Percentiles rank a stretch among this genome's conserved stretches.
Conservation (phyloP, 1,140 invertebrate species). For the Calliopsis andreniformis region DNA sequence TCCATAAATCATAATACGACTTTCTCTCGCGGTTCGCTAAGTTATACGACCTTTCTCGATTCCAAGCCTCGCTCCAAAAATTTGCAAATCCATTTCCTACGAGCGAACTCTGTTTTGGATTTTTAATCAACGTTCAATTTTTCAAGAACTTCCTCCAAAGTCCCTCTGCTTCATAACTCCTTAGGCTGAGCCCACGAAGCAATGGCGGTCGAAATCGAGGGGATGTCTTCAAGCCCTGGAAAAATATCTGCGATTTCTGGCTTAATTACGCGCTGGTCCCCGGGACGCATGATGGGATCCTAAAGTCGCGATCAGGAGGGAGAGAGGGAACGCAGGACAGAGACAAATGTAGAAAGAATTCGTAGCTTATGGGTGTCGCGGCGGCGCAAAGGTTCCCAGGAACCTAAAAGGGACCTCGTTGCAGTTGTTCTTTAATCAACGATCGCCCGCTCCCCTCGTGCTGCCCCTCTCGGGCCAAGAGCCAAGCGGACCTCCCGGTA, state of each 20-base stretch:
- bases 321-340: not conserved
- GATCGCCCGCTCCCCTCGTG: not conserved
- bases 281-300: constrained; percentile 33
- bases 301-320: not conserved
- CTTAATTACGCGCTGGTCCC: constrained; percentile 22
- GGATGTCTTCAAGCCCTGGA: constrained; percentile 24
- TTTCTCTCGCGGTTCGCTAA: no score
- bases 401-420: constrained; percentile 7
- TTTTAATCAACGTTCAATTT: no score
- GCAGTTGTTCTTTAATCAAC: constrained; percentile 15
- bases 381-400: constrained; percentile 25
- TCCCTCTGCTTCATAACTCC: no score
- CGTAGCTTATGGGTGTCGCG: constrained; percentile 28
- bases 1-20: no score
- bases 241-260: constrained; percentile 5
- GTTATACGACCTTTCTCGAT: no score
- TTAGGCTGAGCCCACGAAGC: no score
- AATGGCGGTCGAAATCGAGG: no score
- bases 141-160: no score
- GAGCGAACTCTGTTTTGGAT: no score
- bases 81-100: no score
- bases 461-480: not conserved
- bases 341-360: constrained; percentile 28
- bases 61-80: no score
- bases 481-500: constrained; percentile 10